Conservation (phyloP, 2,113 vertebrate genomes). For the Edolisoma coerulescens region DNA sequence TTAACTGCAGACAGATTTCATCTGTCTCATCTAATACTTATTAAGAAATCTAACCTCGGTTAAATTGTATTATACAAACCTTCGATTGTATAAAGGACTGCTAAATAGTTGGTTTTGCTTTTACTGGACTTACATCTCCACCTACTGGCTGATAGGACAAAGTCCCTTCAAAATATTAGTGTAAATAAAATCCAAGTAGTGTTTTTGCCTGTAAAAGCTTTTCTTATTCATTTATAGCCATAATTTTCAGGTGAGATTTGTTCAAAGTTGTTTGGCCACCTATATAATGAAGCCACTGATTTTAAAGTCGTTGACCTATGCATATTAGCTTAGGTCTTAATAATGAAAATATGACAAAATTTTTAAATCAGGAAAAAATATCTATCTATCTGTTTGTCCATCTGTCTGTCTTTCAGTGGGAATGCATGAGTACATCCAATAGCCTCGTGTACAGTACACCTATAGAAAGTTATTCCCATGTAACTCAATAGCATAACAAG, state of each 20-base stretch:
- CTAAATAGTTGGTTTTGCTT: not conserved
- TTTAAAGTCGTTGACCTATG: not conserved
- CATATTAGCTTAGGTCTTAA: not conserved
- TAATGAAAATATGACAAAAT: not conserved
- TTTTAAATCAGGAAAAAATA: not conserved
- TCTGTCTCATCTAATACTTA: conserved; percentile 47
- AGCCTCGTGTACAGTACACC: not conserved
- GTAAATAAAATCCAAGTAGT: not conserved
- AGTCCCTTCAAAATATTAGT: not conserved
- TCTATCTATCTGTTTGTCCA: too few species aligned
- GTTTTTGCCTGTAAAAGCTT: not conserved
- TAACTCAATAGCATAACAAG: not conserved
- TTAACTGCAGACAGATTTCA: conserved; percentile 16
- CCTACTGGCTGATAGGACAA: conserved; percentile 52
- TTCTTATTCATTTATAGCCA: not conserved
- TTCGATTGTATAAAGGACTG: not conserved
- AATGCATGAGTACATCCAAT: not conserved
- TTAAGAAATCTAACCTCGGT: conserved; percentile 19
- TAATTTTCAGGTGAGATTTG: not conserved
- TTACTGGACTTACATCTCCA: conserved; percentile 62
- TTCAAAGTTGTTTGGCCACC: not conserved
- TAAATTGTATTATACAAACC: not conserved
- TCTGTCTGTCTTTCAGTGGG: not conserved
- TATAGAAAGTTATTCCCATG: not conserved
- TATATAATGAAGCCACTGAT: not conserved